phyloP scores from a whole-genome alignment of 1,140 invertebrate genomes.

The Drosophila busckii region DNA sequence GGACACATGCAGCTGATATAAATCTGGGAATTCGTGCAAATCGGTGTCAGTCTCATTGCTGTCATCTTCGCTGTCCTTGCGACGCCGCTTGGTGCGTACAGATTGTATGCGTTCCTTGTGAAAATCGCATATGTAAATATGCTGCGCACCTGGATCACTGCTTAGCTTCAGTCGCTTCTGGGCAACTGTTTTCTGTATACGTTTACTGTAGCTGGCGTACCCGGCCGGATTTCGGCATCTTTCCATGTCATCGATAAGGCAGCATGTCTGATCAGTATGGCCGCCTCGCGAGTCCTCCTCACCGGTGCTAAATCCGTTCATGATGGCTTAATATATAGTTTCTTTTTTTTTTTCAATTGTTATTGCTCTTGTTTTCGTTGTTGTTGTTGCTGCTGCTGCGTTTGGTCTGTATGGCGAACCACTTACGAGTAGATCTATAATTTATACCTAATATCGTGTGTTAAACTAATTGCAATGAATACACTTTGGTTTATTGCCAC shows the following conservation, averaged over 20 bases:
- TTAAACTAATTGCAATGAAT: too few species aligned
- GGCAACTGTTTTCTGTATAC: conserved; percentile 97
- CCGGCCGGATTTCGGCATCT: conserved; percentile 91
- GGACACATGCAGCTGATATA: conserved; percentile 95
- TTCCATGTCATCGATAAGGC: conserved; percentile 93
- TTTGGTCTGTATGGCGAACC: conserved; percentile 21
- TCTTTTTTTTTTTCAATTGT: conserved; percentile 29
- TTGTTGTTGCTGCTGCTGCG: neutral
- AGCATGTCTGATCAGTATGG: conserved; percentile 93
- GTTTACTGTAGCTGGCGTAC: conserved; percentile 97
- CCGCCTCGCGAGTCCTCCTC: conserved; percentile 91
- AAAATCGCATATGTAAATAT: conserved; percentile 98
- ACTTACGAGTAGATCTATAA: too few species aligned
- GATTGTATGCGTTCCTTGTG: conserved; percentile 97
- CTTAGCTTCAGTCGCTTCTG: conserved; percentile 93
- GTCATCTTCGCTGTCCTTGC: conserved; percentile 96
- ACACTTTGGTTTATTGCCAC: neutral
- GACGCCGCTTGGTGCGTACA: conserved; percentile 90
- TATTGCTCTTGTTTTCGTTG: neutral
- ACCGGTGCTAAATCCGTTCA: conserved; percentile 93
- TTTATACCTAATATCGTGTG: neutral
- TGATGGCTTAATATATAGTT: conserved; percentile 74
- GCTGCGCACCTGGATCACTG: conserved; percentile 90
- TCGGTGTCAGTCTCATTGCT: conserved; percentile 93
- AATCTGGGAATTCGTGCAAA: conserved; percentile 91